Conservation (phyloP, 2,113 vertebrate species). For the Trogon melanurus region DNA sequence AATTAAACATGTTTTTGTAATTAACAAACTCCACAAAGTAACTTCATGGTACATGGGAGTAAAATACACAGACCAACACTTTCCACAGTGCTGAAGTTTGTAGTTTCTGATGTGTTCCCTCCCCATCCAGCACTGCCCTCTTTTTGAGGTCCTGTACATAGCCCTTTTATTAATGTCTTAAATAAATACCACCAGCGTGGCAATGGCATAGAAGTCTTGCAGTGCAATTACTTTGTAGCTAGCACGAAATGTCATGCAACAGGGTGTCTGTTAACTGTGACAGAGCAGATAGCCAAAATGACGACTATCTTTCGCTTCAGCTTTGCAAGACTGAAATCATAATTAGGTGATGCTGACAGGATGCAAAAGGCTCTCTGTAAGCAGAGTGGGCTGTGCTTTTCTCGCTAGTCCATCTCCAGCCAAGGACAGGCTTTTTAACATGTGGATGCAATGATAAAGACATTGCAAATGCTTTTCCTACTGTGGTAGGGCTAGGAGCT, state of each 20-base stretch:
- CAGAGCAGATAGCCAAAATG: background rate
- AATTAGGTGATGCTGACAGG: background rate
- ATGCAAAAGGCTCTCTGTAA: background rate
- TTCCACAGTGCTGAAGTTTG: background rate
- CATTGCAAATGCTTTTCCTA: background rate
- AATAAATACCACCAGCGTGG: accelerated
- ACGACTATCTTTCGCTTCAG: background rate
- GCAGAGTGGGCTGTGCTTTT: background rate
- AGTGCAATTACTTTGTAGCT: accelerated
- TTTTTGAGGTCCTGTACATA: background rate
- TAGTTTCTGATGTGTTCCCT: background rate
- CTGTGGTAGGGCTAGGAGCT: background rate
- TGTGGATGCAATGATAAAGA: background rate
- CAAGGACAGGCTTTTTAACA: background rate
- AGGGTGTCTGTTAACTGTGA: background rate
- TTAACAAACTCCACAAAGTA: background rate
- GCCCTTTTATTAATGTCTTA: background rate
- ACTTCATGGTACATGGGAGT: background rate
- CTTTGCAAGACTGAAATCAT: background rate
- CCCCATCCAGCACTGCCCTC: background rate
- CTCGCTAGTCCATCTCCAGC: background rate
- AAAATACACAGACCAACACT: background rate
- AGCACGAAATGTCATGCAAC: background rate
- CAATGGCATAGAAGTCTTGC: background rate
- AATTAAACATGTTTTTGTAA: background rate